phyloP scores from a whole-genome alignment of 2,113 vertebrate species.

The Mustela nigripes region DNA sequence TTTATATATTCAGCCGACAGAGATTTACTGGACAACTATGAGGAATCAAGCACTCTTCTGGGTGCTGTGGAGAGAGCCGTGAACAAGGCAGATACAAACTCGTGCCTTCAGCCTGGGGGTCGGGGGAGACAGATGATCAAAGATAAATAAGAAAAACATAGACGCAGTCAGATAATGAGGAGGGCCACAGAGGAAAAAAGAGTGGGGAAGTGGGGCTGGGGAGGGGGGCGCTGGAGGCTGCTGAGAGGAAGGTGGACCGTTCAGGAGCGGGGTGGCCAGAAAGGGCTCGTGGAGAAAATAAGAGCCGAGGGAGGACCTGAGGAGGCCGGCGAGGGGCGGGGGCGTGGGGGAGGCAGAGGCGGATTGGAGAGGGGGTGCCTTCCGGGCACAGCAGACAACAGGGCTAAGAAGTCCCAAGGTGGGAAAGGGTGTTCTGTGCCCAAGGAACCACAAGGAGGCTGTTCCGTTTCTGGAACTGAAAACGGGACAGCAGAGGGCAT shows the following conservation, averaged over 20 bases:
- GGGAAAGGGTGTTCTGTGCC: not conserved
- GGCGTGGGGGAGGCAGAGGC: not conserved
- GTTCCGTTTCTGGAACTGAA: not conserved
- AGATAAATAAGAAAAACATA: not conserved
- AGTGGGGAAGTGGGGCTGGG: not conserved
- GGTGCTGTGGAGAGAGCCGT: not conserved
- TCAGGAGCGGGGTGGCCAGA: not conserved
- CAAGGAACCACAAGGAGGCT: not conserved
- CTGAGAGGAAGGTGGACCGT: not conserved
- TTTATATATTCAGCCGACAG: not conserved
- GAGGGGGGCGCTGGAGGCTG: too few relatives aligned
- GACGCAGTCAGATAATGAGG: not conserved
- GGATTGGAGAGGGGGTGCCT: not conserved
- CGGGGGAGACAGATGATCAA: not conserved
- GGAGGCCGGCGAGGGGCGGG: not conserved
- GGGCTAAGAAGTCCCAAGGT: not conserved
- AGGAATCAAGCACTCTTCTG: not conserved
- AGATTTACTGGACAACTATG: not conserved
- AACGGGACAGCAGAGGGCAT: not conserved
- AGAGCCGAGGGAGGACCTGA: not conserved
- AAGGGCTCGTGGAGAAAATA: not conserved
- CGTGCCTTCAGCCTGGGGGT: not conserved
- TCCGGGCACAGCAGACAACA: not conserved
- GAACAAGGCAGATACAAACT: not conserved
- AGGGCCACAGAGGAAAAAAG: not conserved